Conservation (phyloP, 2,888 invertebrate species). For the Scelioninae gen. 1 region DNA sequence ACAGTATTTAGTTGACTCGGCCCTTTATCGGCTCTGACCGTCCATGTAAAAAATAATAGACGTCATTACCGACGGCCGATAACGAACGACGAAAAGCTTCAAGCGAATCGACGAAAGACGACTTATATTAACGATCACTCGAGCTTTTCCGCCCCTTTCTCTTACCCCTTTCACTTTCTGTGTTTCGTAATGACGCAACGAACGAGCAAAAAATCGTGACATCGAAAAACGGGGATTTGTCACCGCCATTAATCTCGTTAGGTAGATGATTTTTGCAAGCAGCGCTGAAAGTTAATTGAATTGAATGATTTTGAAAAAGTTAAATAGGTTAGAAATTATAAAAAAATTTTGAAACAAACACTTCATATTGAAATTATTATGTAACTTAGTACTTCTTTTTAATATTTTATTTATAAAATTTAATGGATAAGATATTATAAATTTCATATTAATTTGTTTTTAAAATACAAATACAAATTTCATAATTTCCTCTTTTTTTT, state of each 20-base stretch:
- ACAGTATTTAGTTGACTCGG: conserved; percentile 1
- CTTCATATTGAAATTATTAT: too few species aligned
- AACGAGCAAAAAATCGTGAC: conserved; percentile 39
- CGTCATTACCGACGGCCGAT: conserved; percentile 79
- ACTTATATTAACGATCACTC: conserved; percentile 55
- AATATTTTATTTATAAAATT: too few species aligned
- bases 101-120: conserved; percentile 32
- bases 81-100: conserved; percentile 72
- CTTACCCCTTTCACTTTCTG: neutral
- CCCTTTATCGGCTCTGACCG: conserved; percentile 61
- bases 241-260: conserved; percentile 45
- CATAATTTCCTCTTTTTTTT: too few species aligned
- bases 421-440: too few species aligned
- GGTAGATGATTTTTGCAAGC: conserved; percentile 21
- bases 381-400: too few species aligned
- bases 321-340: neutral
- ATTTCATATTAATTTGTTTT: too few species aligned
- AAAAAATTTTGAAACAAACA: too few species aligned
- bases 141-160: conserved; percentile 9
- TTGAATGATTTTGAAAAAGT: conserved; percentile 16
- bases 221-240: conserved; percentile 30
- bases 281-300: conserved; percentile 3
- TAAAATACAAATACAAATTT: too few species aligned
- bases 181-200: conserved; percentile 25
- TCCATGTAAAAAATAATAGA: conserved; percentile 79